Evolutionary conservation across 2,113 vertebrate species (phyloP), one percentile per base, ranked within the genome.

Genomic region (Eulacestoma nigropectus): DNA sequence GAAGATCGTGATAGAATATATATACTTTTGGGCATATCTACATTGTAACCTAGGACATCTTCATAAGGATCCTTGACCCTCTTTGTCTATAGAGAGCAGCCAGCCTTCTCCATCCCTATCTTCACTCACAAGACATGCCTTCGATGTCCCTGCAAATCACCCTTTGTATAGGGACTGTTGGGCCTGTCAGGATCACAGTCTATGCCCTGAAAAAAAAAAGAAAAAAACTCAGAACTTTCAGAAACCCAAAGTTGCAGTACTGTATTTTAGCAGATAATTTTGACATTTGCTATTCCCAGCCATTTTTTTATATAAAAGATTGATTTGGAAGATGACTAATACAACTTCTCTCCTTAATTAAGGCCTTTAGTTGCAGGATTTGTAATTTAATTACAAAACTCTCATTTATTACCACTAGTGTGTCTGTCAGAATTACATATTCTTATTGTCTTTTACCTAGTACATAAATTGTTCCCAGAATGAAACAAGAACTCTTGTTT

Each of bases 381-480:
- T 79, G 16, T 37, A 73, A 68, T 37, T 33, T 53, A 88, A 63
- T 53, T 83, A 91, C 55, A 85, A 81, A 25, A 89, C 47, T 62
- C 41, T 90, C 13, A 73, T 44, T 77, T 68, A 81, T 94, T 84
- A 75, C 67, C 7, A 32, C 49, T 75, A 80, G 41, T 81, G 68
- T 53, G 32, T 63, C 82, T 82, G 30, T 63, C 67, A 70, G 82
- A 95, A 97, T 89, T 94, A 94, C 97, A 96, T 96, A 65, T 49
- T 84, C 53, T 17, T 33, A 29, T 39, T 68, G 41, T 93, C 60
- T 95, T 95, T 74, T 75, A 90, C 27, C 14, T 87, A 56, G 35
- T 35, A 59, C 16, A 55, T 49, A 94, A 94, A 89, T 92, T 96
- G 53, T 81, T 80, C 60, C 79, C 82, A 46, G 77, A 92, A 91